Conservation (phyloP, 2,797 vertebrate genomes). For the Poeciliopsis infans region DNA sequence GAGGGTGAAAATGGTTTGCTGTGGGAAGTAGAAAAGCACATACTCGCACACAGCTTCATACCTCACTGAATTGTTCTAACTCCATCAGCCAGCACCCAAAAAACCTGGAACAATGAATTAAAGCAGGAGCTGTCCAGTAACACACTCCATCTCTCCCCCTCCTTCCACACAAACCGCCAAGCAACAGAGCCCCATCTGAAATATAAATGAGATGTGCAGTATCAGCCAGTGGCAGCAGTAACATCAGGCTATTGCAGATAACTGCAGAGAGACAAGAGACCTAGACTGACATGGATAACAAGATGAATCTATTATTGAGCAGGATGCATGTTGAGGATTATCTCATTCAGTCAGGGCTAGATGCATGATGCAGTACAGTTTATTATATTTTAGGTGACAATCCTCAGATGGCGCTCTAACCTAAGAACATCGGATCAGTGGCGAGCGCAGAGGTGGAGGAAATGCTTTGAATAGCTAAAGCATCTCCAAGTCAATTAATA, state of each 20-base stretch:
- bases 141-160: constrained; percentile 1
- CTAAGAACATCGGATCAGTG: not conserved
- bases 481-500: not conserved
- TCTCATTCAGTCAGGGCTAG: constrained; percentile 20
- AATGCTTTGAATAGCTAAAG: not conserved
- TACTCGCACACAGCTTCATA: not conserved
- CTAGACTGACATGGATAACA: constrained; percentile 30
- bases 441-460: not conserved
- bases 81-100: constrained; percentile 1
- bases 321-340: not conserved
- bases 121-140: constrained; percentile 40
- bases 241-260: constrained; percentile 32
- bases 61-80: constrained; percentile 24
- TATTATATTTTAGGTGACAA: constrained; percentile 3
- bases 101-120: constrained; percentile 56
- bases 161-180: constrained; percentile 11
- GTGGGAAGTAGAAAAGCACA: not conserved
- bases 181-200: constrained; percentile 31
- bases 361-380: constrained; percentile 22
- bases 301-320: constrained; percentile 44
- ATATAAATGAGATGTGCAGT: constrained; percentile 58
- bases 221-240: constrained; percentile 46
- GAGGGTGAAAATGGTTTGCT: not conserved
- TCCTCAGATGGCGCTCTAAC: not conserved
- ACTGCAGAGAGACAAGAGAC: constrained; percentile 38